phyloP scores from a whole-genome alignment of 2,797 vertebrate genomes.

The Erithacus rubecula region DNA sequence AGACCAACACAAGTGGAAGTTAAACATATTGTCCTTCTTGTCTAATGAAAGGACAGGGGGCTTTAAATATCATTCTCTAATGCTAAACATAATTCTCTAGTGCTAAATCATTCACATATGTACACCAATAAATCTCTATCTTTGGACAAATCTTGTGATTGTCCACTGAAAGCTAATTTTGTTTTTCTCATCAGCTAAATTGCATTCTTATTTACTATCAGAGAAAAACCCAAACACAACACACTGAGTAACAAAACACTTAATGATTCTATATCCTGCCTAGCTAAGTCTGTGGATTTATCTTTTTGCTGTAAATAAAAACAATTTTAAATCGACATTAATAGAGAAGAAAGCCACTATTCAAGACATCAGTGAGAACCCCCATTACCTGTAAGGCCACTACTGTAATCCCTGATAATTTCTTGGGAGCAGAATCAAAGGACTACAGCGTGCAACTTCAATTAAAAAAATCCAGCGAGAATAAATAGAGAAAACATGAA shows the following conservation, averaged over 20 bases:
- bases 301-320: slow-evolving; percentile 11
- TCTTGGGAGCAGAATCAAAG: slow-evolving; percentile 57
- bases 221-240: not conserved
- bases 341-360: not conserved
- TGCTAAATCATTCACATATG: not conserved
- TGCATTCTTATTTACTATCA: not conserved
- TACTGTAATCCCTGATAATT: slow-evolving; percentile 43
- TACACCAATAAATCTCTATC: not conserved
- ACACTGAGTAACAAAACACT: not conserved
- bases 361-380: not conserved
- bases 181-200: not conserved
- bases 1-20: not conserved
- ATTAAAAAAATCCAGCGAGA: not conserved
- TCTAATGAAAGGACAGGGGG: not conserved
- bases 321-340: not conserved
- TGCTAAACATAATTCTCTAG: no score
- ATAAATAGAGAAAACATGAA: slow-evolving; percentile 64
- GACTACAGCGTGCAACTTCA: not conserved
- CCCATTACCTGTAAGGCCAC: not conserved
- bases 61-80: not conserved
- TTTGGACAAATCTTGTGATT: not conserved
- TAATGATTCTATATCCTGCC: not conserved
- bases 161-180: not conserved
- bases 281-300: not conserved
- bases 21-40: not conserved